Conservation (phyloP, 2,797 vertebrate species). For the Catharus ustulatus region DNA sequence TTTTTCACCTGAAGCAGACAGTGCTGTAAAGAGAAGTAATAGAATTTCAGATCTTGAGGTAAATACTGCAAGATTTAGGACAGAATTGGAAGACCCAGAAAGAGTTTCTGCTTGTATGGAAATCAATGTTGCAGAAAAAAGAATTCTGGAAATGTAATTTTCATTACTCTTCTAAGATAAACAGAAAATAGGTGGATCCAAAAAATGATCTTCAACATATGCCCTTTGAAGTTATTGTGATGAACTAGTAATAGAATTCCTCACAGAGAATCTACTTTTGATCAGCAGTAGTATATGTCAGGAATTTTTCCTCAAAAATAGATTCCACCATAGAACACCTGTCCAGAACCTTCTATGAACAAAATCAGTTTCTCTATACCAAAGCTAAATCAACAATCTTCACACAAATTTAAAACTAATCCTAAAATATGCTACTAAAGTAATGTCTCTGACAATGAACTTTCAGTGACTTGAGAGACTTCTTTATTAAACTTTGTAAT, state of each 20-base stretch:
- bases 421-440: neutral
- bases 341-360: neutral
- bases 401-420: slow-evolving; percentile 38
- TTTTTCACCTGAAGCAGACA: neutral
- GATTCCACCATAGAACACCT: neutral
- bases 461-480: slow-evolving; percentile 23
- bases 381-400: slow-evolving; percentile 18
- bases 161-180: neutral
- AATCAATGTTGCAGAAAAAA: accelerated
- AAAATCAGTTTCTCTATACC: slow-evolving; percentile 16
- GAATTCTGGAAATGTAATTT: neutral
- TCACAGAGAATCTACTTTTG: neutral
- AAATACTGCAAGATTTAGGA: neutral
- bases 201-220: neutral
- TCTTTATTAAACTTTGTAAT: slow-evolving; percentile 34
- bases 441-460: neutral
- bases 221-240: neutral
- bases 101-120: neutral
- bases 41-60: neutral
- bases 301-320: neutral
- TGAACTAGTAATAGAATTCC: neutral
- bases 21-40: neutral
- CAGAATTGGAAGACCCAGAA: neutral
- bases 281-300: neutral
- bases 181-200: neutral